A percentile compares a stretch with the other conserved stretches of the same genome.
Evolutionary conservation across 2,797 vertebrate genomes (phyloP).

Genomic region (Sparidentex hasta): DNA sequence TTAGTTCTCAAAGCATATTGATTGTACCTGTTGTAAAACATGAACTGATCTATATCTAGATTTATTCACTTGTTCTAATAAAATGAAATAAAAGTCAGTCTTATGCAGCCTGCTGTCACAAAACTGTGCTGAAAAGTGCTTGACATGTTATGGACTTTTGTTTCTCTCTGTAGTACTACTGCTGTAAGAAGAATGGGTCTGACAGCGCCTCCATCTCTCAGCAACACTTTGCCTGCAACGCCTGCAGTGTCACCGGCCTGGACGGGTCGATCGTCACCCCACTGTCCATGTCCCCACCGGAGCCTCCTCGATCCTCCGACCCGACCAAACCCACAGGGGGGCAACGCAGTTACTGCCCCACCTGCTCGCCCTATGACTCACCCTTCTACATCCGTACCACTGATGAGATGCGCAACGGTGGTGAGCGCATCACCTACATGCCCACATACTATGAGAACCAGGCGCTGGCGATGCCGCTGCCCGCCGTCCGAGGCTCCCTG

Average conservation of each 20-base stretch:
- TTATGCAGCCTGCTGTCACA: not conserved
- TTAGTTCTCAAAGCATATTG: not conserved
- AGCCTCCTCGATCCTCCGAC: constrained; percentile 79
- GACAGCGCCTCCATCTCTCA: constrained; percentile 85
- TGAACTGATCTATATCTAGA: not conserved
- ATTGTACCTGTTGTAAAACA: not conserved
- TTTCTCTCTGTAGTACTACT: constrained; percentile 93
- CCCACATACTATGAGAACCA: constrained; percentile 91
- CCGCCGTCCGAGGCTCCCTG: constrained; percentile 86
- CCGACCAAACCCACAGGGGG: constrained; percentile 79
- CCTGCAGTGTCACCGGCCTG: constrained; percentile 88
- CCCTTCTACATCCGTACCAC: constrained; percentile 93
- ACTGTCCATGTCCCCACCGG: constrained; percentile 78
- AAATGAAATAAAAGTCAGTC: not conserved
- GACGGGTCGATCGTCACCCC: constrained; percentile 83
- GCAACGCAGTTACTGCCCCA: constrained; percentile 86
- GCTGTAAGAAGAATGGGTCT: constrained; percentile 95
- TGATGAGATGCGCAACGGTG: constrained; percentile 92
- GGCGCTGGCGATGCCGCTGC: constrained; percentile 87
- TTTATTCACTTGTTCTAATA: not conserved
- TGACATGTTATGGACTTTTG: not conserved
- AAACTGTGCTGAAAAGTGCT: not conserved
- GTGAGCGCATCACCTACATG: constrained; percentile 89
- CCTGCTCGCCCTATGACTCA: constrained; percentile 91
- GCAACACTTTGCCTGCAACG: constrained; percentile 90